Evolutionary conservation across 2,797 vertebrate species (phyloP).

Genomic region (Coracias cyanogaster): DNA sequence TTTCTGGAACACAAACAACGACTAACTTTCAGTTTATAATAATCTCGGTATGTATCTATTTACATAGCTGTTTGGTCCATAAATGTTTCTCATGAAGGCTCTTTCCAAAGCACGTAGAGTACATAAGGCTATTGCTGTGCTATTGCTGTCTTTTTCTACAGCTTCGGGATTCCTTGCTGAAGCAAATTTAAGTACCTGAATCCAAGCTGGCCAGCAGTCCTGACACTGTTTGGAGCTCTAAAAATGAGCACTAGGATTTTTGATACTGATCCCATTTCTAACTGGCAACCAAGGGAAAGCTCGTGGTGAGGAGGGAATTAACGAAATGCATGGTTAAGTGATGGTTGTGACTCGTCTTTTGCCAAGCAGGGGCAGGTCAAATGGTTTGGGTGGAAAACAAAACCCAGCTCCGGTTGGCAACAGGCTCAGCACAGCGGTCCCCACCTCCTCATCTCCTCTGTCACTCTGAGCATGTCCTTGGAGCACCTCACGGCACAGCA

Average conservation of each 20-base stretch:
- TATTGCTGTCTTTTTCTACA: not conserved
- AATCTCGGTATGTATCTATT: conserved; percentile 38
- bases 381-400: conserved; percentile 1
- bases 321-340: not conserved
- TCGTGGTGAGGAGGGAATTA: not conserved
- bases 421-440: not conserved
- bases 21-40: not conserved
- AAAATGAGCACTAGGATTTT: not conserved
- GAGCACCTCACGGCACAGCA: not conserved
- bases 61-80: conserved; percentile 33
- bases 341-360: not conserved
- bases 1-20: conserved; percentile 19
- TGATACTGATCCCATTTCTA: not conserved
- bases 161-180: not conserved
- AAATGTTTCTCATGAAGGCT: not conserved
- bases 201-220: not conserved
- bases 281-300: not conserved
- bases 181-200: not conserved
- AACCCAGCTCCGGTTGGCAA: not conserved
- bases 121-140: not conserved
- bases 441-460: not conserved
- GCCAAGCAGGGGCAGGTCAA: conserved; percentile 21
- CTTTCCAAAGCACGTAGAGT: not conserved
- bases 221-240: not conserved
- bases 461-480: not conserved